Evolutionary conservation across 2,113 vertebrate species (phyloP).

Genomic region (Excalfactoria chinensis): DNA sequence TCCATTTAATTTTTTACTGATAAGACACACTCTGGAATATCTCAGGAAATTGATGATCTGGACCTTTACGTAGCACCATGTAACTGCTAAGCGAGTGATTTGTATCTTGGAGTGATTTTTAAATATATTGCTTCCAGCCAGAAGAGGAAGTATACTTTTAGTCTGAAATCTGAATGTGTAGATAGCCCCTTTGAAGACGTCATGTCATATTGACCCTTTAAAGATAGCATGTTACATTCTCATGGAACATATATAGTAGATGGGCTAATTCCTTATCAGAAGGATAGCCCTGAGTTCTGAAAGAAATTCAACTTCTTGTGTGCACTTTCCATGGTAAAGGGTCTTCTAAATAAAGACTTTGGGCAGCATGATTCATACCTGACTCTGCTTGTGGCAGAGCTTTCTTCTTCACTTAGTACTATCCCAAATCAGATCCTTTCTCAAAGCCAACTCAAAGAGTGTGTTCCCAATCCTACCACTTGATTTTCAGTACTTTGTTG

Average conservation of each 20-base stretch:
- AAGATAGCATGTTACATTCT: background rate
- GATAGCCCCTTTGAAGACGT: background rate
- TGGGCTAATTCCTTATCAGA: background rate
- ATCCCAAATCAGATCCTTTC: background rate
- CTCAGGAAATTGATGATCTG: background rate
- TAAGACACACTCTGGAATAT: background rate
- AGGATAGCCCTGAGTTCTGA: background rate
- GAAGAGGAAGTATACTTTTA: background rate
- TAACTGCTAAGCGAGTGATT: background rate
- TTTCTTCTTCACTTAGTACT: background rate
- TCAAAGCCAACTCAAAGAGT: background rate
- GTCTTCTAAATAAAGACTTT: background rate
- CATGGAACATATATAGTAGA: background rate
- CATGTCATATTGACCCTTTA: background rate
- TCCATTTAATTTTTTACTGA: background rate
- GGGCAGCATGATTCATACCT: rapidly evolving
- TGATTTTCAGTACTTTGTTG: background rate
- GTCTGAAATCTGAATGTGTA: background rate
- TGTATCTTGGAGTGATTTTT: background rate
- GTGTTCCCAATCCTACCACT: background rate
- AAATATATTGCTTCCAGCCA: background rate
- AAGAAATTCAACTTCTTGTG: background rate
- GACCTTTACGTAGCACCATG: background rate
- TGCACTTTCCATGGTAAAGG: background rate
- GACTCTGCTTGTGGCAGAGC: rapidly evolving